Evolutionary conservation across 2,113 vertebrate genomes (phyloP).

Genomic region (Micronycteris hirsuta): DNA sequence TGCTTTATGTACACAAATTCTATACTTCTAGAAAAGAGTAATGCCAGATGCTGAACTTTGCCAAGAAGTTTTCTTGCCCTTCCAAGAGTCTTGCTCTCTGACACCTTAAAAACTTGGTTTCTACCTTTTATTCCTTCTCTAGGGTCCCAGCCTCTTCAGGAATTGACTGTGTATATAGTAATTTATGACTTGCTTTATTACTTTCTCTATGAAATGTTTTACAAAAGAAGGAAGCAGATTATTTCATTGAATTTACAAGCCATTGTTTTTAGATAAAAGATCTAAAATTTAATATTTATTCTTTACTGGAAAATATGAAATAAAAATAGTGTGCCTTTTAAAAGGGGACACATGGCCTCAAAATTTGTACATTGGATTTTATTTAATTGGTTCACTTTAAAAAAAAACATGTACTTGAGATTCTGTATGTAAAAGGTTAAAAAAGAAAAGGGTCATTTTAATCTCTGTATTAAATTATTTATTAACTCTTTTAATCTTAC

Average conservation of each 20-base stretch:
- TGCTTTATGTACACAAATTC: background rate
- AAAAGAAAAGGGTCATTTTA: background rate
- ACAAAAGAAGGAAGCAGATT: background rate
- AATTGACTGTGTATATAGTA: background rate
- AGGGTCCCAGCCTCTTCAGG: background rate
- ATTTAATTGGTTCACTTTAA: background rate
- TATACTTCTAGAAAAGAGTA: background rate
- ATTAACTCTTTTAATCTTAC: slow-evolving; percentile 1
- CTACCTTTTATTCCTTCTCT: background rate
- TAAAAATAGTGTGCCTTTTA: background rate
- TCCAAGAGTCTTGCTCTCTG: background rate
- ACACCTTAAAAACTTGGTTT: background rate
- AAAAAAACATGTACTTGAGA: slow-evolving; percentile 20
- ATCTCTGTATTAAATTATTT: background rate
- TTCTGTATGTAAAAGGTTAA: slow-evolving; percentile 8
- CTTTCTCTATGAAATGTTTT: slow-evolving; percentile 33
- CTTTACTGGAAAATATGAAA: background rate
- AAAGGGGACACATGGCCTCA: background rate
- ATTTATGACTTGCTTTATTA: background rate
- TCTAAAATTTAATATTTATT: background rate
- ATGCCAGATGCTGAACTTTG: background rate
- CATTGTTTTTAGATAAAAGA: background rate
- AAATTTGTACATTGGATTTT: background rate
- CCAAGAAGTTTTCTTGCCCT: background rate
- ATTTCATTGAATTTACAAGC: background rate